Percentiles rank a stretch among this genome's conserved stretches.
phyloP scores from a whole-genome alignment of 2,888 invertebrate species.

The Sycophila texana region DNA sequence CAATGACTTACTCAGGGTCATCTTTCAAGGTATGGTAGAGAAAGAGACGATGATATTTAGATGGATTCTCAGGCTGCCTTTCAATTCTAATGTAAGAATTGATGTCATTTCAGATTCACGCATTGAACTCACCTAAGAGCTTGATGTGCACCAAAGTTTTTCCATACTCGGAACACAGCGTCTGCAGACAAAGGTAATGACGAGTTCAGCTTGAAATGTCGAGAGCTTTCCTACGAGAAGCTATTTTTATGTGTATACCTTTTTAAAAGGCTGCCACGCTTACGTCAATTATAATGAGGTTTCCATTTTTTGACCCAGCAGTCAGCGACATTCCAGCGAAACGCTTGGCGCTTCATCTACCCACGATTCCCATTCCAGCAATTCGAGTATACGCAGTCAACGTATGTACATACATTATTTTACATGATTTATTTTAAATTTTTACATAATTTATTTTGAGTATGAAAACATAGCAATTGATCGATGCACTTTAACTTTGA shows the following conservation, averaged over 20 bases:
- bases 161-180: slow-evolving; percentile 69
- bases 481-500: too few relatives aligned
- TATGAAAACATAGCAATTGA: too few relatives aligned
- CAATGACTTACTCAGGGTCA: slow-evolving; percentile 91
- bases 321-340: slow-evolving; percentile 67
- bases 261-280: not conserved
- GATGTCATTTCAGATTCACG: slow-evolving; percentile 73
- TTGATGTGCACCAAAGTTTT: slow-evolving; percentile 75
- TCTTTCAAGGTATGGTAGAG: slow-evolving; percentile 84
- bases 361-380: slow-evolving; percentile 67
- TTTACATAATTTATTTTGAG: too few relatives aligned
- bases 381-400: slow-evolving; percentile 58
- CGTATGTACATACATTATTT: slow-evolving; percentile 18
- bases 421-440: too few relatives aligned
- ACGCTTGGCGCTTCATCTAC: slow-evolving; percentile 64
- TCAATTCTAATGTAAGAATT: not conserved
- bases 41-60: not conserved
- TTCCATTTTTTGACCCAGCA: slow-evolving; percentile 42
- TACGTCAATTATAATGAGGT: too few relatives aligned
- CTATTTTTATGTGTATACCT: slow-evolving; percentile 5
- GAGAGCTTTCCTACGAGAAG: slow-evolving; percentile 4
- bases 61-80: not conserved
- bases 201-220: too few relatives aligned
- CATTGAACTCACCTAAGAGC: slow-evolving; percentile 75
- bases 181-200: slow-evolving; percentile 65